A percentile compares a stretch with the other conserved stretches of the same genome.
Evolutionary conservation across 1,140 invertebrate species (phyloP).

Genomic region (Druon quercuslanigerum): DNA sequence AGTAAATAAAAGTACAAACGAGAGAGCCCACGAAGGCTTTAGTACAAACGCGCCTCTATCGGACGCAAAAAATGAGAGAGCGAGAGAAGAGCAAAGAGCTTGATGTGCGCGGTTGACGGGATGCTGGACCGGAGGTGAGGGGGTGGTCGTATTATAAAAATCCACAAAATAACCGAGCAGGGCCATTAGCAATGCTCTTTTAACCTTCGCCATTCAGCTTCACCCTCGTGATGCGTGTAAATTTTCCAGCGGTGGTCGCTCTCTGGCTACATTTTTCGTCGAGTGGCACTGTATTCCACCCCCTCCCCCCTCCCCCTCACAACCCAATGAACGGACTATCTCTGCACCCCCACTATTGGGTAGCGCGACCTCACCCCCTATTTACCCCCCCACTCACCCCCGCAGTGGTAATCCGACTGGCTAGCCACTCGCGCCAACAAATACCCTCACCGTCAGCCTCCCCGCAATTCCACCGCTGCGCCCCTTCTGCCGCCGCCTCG

Average conservation of each 20-base stretch:
- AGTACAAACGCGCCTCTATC: neutral
- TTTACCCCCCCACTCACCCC: slow-evolving; percentile 46
- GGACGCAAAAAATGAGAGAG: slow-evolving; percentile 19
- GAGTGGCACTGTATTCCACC: slow-evolving; percentile 61
- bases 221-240: slow-evolving; percentile 74
- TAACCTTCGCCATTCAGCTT: slow-evolving; percentile 72
- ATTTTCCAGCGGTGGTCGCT: slow-evolving; percentile 74
- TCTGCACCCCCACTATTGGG: slow-evolving; percentile 33
- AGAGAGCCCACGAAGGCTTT: slow-evolving; percentile 33
- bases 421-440: slow-evolving; percentile 75
- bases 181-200: slow-evolving; percentile 76
- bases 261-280: slow-evolving; percentile 74
- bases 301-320: slow-evolving; percentile 40
- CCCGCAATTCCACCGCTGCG: slow-evolving; percentile 53
- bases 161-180: slow-evolving; percentile 76
- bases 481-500: slow-evolving; percentile 46
- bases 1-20: slow-evolving; percentile 37
- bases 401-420: slow-evolving; percentile 75
- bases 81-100: slow-evolving; percentile 24
- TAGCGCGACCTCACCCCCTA: slow-evolving; percentile 36
- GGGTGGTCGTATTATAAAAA: slow-evolving; percentile 72
- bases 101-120: slow-evolving; percentile 1
- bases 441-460: slow-evolving; percentile 72
- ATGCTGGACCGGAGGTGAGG: neutral
- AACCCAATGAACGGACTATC: slow-evolving; percentile 33